phyloP scores from a whole-genome alignment of 1,140 invertebrate species.

The Notospermus geniculatus region DNA sequence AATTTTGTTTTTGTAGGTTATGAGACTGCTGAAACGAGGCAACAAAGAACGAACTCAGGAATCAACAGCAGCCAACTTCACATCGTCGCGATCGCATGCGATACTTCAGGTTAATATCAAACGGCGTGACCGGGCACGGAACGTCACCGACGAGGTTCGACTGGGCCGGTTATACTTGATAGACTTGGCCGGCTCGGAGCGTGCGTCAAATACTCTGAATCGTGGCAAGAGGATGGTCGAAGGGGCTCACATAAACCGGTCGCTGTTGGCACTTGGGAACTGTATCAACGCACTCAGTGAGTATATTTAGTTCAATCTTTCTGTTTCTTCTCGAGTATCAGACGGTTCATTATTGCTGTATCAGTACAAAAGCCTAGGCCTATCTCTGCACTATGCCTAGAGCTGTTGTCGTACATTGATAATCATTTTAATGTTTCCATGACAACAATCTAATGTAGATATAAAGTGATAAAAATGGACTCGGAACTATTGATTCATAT shows the following conservation, averaged over 20 bases:
- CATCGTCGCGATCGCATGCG: slow-evolving; percentile 90
- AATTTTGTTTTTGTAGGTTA: slow-evolving; percentile 68
- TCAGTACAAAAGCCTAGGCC: no score
- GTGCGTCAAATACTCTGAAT: slow-evolving; percentile 85
- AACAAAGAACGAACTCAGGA: slow-evolving; percentile 88
- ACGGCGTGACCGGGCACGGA: slow-evolving; percentile 44
- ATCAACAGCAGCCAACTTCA: slow-evolving; percentile 91
- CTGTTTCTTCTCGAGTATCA: no score
- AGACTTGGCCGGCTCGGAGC: slow-evolving; percentile 89
- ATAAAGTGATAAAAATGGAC: no score
- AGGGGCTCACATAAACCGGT: slow-evolving; percentile 93
- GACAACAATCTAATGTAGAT: no score
- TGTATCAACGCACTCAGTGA: slow-evolving; percentile 86
- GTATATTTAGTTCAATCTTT: slow-evolving; percentile 23
- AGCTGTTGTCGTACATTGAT: no score
- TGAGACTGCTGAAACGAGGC: slow-evolving; percentile 79
- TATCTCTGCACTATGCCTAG: no score
- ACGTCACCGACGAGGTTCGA: slow-evolving; percentile 46
- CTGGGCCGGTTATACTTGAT: slow-evolving; percentile 80
- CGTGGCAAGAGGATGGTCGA: slow-evolving; percentile 87
- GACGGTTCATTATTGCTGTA: no score
- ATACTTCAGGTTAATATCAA: slow-evolving; percentile 74
- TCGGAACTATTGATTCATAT: no score
- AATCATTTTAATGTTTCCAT: no score
- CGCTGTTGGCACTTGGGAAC: slow-evolving; percentile 86